These are phyloP conservation scores for Acarapis woodi DNA, from an alignment of 1,140 invertebrate species.

Conservation along the genomic window DNA sequence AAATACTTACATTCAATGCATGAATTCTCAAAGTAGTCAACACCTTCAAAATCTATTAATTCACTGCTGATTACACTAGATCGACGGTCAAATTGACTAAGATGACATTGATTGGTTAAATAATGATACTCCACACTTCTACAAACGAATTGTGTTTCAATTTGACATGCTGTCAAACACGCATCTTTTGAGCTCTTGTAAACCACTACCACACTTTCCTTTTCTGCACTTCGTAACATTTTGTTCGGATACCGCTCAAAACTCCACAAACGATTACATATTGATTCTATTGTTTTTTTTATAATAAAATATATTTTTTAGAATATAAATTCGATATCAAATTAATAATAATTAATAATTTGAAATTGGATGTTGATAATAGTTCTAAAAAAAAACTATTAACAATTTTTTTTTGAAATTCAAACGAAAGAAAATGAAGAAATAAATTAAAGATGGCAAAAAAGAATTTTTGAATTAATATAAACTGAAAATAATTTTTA, in stretches of 20 bases:
- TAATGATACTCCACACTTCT: conserved; percentile 78
- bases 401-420: too few relatives aligned
- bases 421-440: too few relatives aligned
- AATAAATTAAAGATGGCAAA: too few relatives aligned
- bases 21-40: conserved; percentile 85
- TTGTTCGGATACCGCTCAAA: conserved; percentile 76
- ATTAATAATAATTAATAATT: not conserved
- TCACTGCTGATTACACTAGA: conserved; percentile 32
- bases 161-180: conserved; percentile 61
- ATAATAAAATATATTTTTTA: not conserved
- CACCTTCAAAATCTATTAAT: conserved; percentile 56
- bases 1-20: conserved; percentile 29
- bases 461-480: too few relatives aligned
- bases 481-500: too few relatives aligned
- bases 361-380: not conserved
- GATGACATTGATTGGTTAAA: conserved; percentile 56
- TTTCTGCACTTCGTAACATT: conserved; percentile 57
- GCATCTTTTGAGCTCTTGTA: conserved; percentile 78
- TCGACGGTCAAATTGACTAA: conserved; percentile 57
- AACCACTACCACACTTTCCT: conserved; percentile 59
- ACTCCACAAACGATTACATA: conserved; percentile 62
- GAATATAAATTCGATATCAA: not conserved
- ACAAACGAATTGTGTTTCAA: conserved; percentile 66
- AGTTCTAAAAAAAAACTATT: not conserved
- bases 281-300: too few relatives aligned